Conservation (phyloP, 2,888 invertebrate genomes). For the Temnothorax unifasciatus region DNA sequence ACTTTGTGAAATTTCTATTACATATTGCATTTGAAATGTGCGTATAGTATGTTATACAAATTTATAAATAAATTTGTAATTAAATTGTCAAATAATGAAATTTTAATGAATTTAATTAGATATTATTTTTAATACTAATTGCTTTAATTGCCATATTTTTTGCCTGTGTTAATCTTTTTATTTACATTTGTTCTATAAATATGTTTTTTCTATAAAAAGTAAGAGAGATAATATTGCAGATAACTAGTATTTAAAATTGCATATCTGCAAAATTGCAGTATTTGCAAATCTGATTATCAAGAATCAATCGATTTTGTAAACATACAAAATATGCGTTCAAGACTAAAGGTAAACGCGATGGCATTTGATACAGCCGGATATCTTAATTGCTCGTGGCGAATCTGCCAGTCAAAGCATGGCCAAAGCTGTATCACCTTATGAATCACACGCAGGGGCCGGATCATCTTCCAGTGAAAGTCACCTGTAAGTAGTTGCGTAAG, state of each 20-base stretch:
- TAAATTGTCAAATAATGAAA: neutral
- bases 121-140: neutral
- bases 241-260: neutral
- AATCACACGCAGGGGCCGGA: slow-evolving; percentile 52
- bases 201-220: neutral
- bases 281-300: neutral
- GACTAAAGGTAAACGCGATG: slow-evolving; percentile 34
- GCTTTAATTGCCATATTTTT: neutral
- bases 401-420: slow-evolving; percentile 24
- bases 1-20: neutral
- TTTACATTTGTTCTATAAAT: neutral
- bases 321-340: neutral
- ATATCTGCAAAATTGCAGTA: neutral
- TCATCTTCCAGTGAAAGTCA: slow-evolving; percentile 76
- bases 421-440: slow-evolving; percentile 56
- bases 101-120: neutral
- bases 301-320: slow-evolving; percentile 6
- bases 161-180: neutral
- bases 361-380: slow-evolving; percentile 39
- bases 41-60: neutral
- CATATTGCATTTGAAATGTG: neutral
- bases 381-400: slow-evolving; percentile 36
- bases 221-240: neutral
- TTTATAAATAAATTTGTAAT: neutral
- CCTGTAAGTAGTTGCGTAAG: slow-evolving; percentile 67